phyloP scores from a whole-genome alignment of 1,140 invertebrate species.

The Halyomorpha halys region DNA sequence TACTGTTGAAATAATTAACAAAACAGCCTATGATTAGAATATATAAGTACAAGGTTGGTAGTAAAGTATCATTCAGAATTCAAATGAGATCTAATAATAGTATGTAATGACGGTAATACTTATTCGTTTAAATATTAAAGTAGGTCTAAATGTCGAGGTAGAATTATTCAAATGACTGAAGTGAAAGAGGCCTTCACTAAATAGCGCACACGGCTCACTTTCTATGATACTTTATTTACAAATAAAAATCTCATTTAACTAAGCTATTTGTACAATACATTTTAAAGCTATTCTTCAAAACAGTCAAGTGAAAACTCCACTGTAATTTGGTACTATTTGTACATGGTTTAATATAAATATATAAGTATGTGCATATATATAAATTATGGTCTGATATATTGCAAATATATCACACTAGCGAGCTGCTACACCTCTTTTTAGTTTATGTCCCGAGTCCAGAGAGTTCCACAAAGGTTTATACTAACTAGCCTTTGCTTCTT shows the following conservation, averaged over 20 bases:
- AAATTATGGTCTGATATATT: background rate
- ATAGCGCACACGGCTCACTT: background rate
- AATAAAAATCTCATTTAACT: background rate
- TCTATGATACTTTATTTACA: constrained; percentile 12
- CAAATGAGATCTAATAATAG: constrained; percentile 1
- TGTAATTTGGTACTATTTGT: constrained; percentile 18
- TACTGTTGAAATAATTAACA: constrained; percentile 2
- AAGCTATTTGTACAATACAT: constrained; percentile 17
- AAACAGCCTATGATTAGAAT: constrained; percentile 1
- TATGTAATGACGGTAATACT: background rate
- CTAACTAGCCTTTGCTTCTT: constrained; percentile 5
- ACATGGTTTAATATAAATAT: constrained; percentile 7
- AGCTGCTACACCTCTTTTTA: constrained; percentile 5
- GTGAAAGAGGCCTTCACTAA: constrained; percentile 11
- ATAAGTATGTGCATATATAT: constrained; percentile 4
- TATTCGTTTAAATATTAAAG: constrained; percentile 3
- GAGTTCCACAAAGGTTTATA: background rate
- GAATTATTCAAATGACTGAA: constrained; percentile 6
- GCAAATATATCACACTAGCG: constrained; percentile 5
- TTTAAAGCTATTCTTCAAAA: constrained; percentile 15
- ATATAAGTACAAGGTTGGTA: constrained; percentile 4
- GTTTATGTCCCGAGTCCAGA: background rate
- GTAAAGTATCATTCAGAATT: background rate
- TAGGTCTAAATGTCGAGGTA: constrained; percentile 11
- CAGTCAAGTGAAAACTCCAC: constrained; percentile 13